These are phyloP conservation scores for Panthera leo DNA, from an alignment of 2,113 vertebrate genomes.

Conservation along the genomic window DNA sequence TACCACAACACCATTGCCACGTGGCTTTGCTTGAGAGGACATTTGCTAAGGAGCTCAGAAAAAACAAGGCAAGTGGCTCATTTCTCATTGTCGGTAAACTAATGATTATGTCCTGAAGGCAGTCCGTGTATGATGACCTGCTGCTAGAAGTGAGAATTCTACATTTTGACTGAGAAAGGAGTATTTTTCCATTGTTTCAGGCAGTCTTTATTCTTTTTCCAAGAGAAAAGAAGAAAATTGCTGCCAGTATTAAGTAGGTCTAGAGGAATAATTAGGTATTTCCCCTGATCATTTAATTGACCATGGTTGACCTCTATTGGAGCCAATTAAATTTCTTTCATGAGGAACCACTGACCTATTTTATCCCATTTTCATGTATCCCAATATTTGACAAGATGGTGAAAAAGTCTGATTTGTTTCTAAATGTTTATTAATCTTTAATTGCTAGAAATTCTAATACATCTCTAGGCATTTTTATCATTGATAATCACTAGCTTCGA, in stretches of 20 bases:
- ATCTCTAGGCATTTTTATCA: not conserved
- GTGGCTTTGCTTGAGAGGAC: not conserved
- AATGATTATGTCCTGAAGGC: not conserved
- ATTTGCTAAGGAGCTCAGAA: not conserved
- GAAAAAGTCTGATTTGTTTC: not conserved
- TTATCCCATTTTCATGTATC: slow-evolving; percentile 41
- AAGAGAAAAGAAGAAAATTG: slow-evolving; percentile 10
- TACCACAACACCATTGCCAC: not conserved
- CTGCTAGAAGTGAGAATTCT: not conserved
- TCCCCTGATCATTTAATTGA: slow-evolving; percentile 70
- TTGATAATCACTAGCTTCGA: not conserved
- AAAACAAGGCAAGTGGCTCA: not conserved
- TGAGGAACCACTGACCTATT: slow-evolving; percentile 62
- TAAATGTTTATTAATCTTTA: slow-evolving; percentile 42
- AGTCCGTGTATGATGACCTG: not conserved
- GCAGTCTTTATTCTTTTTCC: slow-evolving; percentile 23
- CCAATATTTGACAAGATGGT: slow-evolving; percentile 52
- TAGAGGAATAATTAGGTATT: slow-evolving; percentile 64
- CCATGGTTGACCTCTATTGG: slow-evolving; percentile 49
- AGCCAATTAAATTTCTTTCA: slow-evolving; percentile 72
- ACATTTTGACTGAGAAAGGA: slow-evolving; percentile 16
- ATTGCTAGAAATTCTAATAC: slow-evolving; percentile 14
- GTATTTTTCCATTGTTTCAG: slow-evolving; percentile 25
- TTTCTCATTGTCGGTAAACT: slow-evolving; percentile 35
- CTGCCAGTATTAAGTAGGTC: slow-evolving; percentile 56